Conservation (phyloP, 92 coral and sea anemone species). For the Zoanthus gigantus region DNA sequence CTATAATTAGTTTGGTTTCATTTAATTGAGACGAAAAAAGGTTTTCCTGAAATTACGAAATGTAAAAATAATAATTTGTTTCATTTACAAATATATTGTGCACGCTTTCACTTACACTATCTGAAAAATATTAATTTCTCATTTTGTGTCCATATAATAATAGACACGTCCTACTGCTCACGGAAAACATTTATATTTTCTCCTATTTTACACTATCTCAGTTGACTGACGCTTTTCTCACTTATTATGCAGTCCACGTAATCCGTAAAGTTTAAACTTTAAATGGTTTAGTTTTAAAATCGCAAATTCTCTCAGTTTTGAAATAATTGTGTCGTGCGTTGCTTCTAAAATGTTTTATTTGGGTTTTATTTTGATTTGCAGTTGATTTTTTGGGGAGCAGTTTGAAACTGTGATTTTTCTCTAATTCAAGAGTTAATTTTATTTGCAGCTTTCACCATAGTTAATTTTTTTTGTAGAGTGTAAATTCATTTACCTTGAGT, state of each 20-base stretch:
- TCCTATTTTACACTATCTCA: neutral
- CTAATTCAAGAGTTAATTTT: slow-evolving; percentile 8
- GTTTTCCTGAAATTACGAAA: slow-evolving; percentile 31
- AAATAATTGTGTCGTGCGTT: neutral
- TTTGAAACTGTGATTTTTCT: neutral
- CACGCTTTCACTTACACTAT: neutral
- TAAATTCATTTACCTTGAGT: neutral
- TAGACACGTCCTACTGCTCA: neutral
- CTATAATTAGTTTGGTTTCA: slow-evolving; percentile 17
- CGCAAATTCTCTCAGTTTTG: neutral
- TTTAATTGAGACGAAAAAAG: slow-evolving; percentile 7
- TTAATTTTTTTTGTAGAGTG: neutral
- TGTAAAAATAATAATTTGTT: slow-evolving; percentile 21
- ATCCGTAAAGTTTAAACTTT: slow-evolving; percentile 1
- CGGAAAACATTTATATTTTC: neutral
- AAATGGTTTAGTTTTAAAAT: slow-evolving; percentile 18
- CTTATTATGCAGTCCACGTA: neutral
- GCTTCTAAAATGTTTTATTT: neutral
- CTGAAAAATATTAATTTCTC: slow-evolving; percentile 33
- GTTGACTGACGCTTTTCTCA: neutral
- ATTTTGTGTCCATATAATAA: neutral
- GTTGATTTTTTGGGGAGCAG: neutral
- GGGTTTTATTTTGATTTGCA: neutral
- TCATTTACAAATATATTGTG: slow-evolving; percentile 25
- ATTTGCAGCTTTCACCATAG: neutral